phyloP scores from a whole-genome alignment of 2,113 vertebrate genomes.

The Macquaria australasica region DNA sequence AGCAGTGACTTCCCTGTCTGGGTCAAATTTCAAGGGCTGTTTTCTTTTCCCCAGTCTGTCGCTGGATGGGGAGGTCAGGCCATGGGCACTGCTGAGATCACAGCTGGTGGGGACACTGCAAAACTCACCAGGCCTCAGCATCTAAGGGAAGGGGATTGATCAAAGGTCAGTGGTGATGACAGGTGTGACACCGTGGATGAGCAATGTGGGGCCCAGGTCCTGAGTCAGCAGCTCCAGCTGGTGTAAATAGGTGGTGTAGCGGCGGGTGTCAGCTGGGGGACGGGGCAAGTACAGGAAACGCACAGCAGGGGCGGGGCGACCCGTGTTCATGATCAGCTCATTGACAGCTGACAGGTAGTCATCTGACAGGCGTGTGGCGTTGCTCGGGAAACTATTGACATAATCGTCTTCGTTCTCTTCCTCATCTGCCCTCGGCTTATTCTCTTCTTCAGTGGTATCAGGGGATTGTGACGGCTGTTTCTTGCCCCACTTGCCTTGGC shows the following conservation, averaged over 20 bases:
- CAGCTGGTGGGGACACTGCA: not conserved
- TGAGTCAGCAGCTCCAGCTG: constrained; percentile 91
- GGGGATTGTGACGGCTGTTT: not conserved
- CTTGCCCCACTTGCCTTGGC: constrained; percentile 55
- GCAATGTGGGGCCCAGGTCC: constrained; percentile 90
- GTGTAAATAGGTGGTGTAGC: constrained; percentile 88
- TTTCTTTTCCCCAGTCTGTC: not conserved
- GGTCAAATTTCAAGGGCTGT: not conserved
- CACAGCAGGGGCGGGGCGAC: constrained; percentile 79
- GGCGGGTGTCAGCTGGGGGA: constrained; percentile 88
- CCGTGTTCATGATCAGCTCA: constrained; percentile 86
- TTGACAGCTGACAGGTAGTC: constrained; percentile 90
- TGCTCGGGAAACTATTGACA: constrained; percentile 87
- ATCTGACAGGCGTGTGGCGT: constrained; percentile 86
- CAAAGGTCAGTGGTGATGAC: constrained; percentile 94
- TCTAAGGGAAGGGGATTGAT: constrained; percentile 19
- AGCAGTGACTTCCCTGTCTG: not conserved
- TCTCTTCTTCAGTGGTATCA: not conserved
- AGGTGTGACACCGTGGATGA: constrained; percentile 92
- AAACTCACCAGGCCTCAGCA: not conserved
- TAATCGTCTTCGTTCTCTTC: constrained; percentile 71
- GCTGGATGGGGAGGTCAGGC: not conserved
- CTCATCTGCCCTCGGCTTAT: not conserved
- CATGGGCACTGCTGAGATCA: not conserved
- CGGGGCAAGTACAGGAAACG: constrained; percentile 92